Base-by-base conservation (phyloP, 23 tunicate species). In the Styela plicata region DNA sequence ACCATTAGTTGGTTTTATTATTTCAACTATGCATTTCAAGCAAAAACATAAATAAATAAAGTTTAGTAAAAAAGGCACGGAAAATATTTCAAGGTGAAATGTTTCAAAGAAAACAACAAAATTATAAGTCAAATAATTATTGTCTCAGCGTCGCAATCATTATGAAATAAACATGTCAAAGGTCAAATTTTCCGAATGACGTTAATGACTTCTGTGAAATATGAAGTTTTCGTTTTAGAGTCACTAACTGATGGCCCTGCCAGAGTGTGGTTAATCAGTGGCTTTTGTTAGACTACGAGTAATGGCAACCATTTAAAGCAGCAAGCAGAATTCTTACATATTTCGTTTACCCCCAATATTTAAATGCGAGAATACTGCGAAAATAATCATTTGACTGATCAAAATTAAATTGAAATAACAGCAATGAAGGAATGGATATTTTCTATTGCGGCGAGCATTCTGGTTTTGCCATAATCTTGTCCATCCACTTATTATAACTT, bases 401-500 rank as follows among this genome's bases (percentile, higher is more conserved):
- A 44, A 5, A 7, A 44, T 44, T 44, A 13, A 44, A 5, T 44
- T 44, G 13, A 5, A 5, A 5, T 44, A 44, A 44, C 57, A 44
- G 13, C 13, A 44, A 44, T 5, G 13, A 5, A 44, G 13, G 7
- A 44, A 44, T 44, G 10, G 13, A 44, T 13, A 44, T 44, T 44
- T 44, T 44, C 57, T 44, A 44, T 44, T 44, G 57, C 57, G 64
- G 18, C 37, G 32, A 20, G 27, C 57, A 36, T 44, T 24, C 66
- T 26, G 52, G 81, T 44, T 29, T 52, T 76, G 28, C n/a, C 57
- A 83, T 87, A 18, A 92, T 92, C 34, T 64, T 83, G 18, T 36
- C 70, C 28, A 92, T 84, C 97, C 97, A 92, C 19, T 76, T 61
- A 33, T 33, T 76, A 73, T 83, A 92, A 35, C 91, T 87, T 80